Percentiles rank a stretch among this genome's conserved stretches.
phyloP scores from a whole-genome alignment of 2,113 vertebrate species.

The Sapayoa aenigma region DNA sequence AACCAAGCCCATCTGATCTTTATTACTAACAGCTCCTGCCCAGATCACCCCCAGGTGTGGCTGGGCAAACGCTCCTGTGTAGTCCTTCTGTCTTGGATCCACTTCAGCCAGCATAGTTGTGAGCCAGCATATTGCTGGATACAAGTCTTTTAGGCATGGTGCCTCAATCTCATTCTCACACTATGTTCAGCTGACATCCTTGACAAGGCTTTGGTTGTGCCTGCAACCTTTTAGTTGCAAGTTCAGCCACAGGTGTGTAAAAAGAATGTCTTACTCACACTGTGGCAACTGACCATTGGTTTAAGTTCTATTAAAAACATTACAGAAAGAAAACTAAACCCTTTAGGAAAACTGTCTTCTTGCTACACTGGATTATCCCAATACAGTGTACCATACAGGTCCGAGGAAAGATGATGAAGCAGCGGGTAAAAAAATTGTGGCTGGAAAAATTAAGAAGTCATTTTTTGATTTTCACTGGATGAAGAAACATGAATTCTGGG shows the following conservation, averaged over 20 bases:
- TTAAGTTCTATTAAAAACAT: not conserved
- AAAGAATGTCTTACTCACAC: not conserved
- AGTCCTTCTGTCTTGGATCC: not conserved
- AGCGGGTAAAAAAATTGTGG: fast-evolving
- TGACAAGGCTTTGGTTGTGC: not conserved
- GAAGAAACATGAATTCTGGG: not conserved
- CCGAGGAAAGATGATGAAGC: not conserved
- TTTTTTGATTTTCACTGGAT: not conserved
- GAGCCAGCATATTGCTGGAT: not conserved
- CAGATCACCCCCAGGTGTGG: too few species aligned
- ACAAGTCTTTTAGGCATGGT: not conserved
- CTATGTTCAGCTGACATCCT: not conserved
- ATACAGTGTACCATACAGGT: too few species aligned
- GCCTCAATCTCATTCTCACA: not conserved
- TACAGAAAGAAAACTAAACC: not conserved
- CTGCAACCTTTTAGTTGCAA: not conserved
- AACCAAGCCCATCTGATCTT: not conserved
- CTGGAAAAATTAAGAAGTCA: not conserved
- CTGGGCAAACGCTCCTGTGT: not conserved
- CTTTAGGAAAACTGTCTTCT: not conserved
- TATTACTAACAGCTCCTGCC: not conserved
- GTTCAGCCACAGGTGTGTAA: not conserved
- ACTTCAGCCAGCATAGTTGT: not conserved
- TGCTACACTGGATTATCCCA: not conserved
- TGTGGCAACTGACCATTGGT: not conserved